These are phyloP conservation scores for Coregonus sp. DNA, from an alignment of 2,797 vertebrate genomes.

Conservation along the genomic window DNA sequence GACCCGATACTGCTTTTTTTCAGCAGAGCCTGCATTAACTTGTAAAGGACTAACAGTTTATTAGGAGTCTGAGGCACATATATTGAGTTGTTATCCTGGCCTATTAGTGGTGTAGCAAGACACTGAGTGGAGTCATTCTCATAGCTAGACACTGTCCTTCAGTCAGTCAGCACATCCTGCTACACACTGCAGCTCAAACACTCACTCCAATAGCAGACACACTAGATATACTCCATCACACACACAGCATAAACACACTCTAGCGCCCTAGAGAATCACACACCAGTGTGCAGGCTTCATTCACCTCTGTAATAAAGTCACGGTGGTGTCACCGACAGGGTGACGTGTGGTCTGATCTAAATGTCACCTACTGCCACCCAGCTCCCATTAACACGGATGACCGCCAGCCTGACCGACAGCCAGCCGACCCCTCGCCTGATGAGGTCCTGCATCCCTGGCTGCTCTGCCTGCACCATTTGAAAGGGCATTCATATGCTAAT, in stretches of 20 bases:
- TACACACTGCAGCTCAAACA: neutral
- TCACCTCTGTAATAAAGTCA: neutral
- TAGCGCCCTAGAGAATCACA: neutral
- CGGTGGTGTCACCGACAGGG: neutral
- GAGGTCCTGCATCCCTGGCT: neutral
- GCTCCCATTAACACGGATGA: slow-evolving; percentile 10
- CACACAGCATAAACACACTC: neutral
- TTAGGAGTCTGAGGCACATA: neutral
- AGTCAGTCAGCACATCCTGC: neutral
- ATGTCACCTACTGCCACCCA: slow-evolving; percentile 10
- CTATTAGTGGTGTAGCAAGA: neutral
- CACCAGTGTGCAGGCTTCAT: neutral
- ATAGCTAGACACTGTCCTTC: neutral
- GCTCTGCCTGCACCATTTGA: neutral
- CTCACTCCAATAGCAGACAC: neutral
- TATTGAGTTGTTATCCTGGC: neutral
- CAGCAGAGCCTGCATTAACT: neutral
- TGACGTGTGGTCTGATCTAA: neutral
- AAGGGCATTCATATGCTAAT: slow-evolving; percentile 13
- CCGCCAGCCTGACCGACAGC: neutral
- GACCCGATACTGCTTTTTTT: neutral
- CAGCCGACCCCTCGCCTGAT: neutral
- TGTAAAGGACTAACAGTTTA: neutral
- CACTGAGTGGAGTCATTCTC: neutral
- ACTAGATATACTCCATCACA: neutral